Percentiles rank a stretch among this genome's conserved stretches.
phyloP scores from a whole-genome alignment of 2,888 invertebrate species.

The Eumerus sabulonum region DNA sequence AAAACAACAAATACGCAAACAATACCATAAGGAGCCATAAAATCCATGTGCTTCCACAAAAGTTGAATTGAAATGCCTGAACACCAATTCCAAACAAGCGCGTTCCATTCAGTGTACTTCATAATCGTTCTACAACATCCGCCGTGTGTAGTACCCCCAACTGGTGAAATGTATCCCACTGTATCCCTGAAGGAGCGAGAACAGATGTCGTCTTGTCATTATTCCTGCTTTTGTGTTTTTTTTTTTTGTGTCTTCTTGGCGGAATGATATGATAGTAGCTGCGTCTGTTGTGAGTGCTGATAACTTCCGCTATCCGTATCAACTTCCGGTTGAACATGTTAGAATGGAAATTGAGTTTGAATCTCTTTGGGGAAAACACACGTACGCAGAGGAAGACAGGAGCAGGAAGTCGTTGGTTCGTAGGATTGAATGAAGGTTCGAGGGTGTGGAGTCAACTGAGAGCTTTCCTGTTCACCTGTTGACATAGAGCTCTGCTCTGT shows the following conservation, averaged over 20 bases:
- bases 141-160: not conserved
- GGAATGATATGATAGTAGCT: slow-evolving; percentile 41
- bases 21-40: slow-evolving; percentile 21
- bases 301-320: slow-evolving; percentile 53
- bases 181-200: slow-evolving; percentile 19
- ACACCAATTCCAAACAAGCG: no score
- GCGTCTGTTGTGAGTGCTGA: not conserved
- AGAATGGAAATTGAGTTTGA: slow-evolving; percentile 59
- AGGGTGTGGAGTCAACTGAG: not conserved
- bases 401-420: slow-evolving; percentile 15
- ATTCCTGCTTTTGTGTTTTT: no score
- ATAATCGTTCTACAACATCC: slow-evolving; percentile 21
- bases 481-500: slow-evolving; percentile 21
- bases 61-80: not conserved
- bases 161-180: no score
- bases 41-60: not conserved
- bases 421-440: slow-evolving; percentile 12
- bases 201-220: not conserved
- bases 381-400: not conserved
- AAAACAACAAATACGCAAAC: not conserved
- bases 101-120: slow-evolving; percentile 27
- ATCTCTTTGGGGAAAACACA: slow-evolving; percentile 40
- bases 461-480: slow-evolving; percentile 43
- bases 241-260: not conserved
- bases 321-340: slow-evolving; percentile 56